These are phyloP conservation scores for Enteromius unitaeniatus DNA, from an alignment of 2,797 vertebrate genomes.

Conservation along the genomic window DNA sequence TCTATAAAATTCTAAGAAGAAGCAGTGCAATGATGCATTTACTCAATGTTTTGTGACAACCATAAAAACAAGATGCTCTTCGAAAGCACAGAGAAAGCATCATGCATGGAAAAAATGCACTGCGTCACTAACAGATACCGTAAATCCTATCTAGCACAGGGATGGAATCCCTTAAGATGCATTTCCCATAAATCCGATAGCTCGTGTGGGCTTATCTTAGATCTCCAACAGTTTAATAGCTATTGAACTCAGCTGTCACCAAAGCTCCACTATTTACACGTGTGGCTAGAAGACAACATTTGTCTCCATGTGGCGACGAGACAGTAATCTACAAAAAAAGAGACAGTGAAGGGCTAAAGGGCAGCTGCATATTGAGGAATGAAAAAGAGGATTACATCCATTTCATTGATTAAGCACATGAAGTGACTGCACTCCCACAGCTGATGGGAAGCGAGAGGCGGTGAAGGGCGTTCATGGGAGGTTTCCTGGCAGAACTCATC, in stretches of 20 bases:
- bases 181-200: constrained; percentile 16
- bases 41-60: background rate
- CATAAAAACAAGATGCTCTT: background rate
- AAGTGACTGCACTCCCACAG: constrained; percentile 15
- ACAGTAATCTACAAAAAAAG: background rate
- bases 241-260: constrained; percentile 43
- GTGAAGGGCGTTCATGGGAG: constrained; percentile 31
- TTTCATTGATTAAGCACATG: background rate
- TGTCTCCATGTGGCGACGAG: background rate
- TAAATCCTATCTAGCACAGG: background rate
- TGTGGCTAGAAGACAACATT: constrained; percentile 20
- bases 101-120: constrained; percentile 15
- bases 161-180: constrained; percentile 22
- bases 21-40: background rate
- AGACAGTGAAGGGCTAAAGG: background rate
- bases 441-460: constrained; percentile 29
- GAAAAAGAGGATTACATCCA: constrained; percentile 14
- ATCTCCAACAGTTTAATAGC: constrained; percentile 30
- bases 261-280: constrained; percentile 1
- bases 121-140: background rate
- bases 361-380: constrained; percentile 26
- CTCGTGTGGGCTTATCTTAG: constrained; percentile 9
- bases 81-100: constrained; percentile 18
- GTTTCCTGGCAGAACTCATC: constrained; percentile 45
- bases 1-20: background rate